Evolutionary conservation across 2,797 vertebrate genomes (phyloP), one percentile per base, ranked within the genome.

Genomic region (Anabacerthia variegaticeps): DNA sequence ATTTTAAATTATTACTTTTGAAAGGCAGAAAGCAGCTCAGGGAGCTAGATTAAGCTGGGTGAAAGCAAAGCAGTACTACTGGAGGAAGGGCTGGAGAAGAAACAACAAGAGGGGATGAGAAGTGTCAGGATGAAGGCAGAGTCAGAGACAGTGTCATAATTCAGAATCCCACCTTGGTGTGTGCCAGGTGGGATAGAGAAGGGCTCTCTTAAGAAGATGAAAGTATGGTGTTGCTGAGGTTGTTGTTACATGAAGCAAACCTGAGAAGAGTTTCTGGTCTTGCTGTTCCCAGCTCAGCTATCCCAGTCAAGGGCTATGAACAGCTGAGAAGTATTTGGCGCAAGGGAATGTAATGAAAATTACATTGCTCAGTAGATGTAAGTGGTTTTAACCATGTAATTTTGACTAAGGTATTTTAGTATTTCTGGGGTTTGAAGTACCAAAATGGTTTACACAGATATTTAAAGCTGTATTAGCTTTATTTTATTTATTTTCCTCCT

Each of bases 211-310:
- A 51, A 54, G 46, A 72, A 62, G 37, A 81, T 13, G 36, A 51
- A 7, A 72, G 15, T 4, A 2, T 1, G 1, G 0, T 61, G 37
- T 52, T 52, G 9, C 24, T 2, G 11, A 30, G 20, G 39, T 39
- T 90, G 51, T 62, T 73, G 24, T 66, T 76, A 27, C 5, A 1
- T 27, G 26, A 82, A 59, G 27, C 30, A 78, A 62, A 87, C 12
- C 30, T 81, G 46, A 78, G 32, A 75, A 59, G 41, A 54, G 15
- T 44, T 79, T 81, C 49, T 84, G 20, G n/a, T 84, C 37, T 80
- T 84, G 39, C 37, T 79, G 46, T 46, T 72, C 23, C 44, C 49
- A 36, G 17, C n/a, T 68, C 51, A 76, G 61, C 68, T 80, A 1
- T 67, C 13, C 23, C 54, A 20, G n/a, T 37, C 27, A 28, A 46